Conservation (phyloP, 2,888 invertebrate species). For the Globia sparganii region DNA sequence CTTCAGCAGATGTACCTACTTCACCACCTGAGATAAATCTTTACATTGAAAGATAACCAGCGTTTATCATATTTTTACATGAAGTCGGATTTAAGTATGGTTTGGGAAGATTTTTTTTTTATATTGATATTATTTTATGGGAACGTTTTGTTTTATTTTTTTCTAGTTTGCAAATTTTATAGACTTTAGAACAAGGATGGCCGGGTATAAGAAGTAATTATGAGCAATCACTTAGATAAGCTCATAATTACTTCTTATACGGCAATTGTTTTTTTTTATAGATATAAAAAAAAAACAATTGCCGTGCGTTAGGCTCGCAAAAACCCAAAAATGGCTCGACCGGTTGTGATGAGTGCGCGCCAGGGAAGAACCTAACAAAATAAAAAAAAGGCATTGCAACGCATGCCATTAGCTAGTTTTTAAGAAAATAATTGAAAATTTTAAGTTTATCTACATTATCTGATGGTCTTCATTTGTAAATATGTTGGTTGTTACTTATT, state of each 20-base stretch:
- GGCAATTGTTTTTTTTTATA: no score
- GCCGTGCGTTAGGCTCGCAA: no score
- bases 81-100: conserved; percentile 17
- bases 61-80: conserved; percentile 50
- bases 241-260: no score
- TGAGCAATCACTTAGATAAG: no score
- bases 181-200: not conserved
- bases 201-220: not conserved
- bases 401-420: no score
- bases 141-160: not conserved
- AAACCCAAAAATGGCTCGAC: no score
- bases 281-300: no score
- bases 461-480: not conserved
- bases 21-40: conserved; percentile 46
- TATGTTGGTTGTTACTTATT: not conserved
- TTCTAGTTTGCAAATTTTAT: not conserved
- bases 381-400: no score
- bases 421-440: no score
- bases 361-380: no score
- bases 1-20: conserved; percentile 56
- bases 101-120: conserved; percentile 19
- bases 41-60: conserved; percentile 35
- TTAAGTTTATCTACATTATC: no score
- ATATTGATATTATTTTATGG: conserved; percentile 9
- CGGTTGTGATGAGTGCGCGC: no score